Conservation (phyloP, 2,888 invertebrate genomes). For the Pristionchus maxplancki region DNA sequence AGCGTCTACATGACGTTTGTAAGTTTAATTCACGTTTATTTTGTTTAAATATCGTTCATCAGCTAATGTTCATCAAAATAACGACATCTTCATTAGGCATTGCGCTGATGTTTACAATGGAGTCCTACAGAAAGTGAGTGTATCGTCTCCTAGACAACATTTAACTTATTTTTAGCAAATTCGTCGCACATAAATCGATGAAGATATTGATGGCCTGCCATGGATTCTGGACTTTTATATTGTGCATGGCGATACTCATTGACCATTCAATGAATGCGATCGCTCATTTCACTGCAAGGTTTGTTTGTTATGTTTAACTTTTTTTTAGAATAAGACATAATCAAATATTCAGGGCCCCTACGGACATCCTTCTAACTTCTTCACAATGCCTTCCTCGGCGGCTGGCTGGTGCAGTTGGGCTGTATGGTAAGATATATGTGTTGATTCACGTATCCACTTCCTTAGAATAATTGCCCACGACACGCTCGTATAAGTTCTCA, state of each 20-base stretch:
- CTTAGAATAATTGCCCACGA: too few relatives aligned
- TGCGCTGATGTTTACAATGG: neutral
- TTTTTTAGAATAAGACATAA: neutral
- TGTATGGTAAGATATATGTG: neutral
- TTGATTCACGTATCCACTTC: neutral
- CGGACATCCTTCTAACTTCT: neutral
- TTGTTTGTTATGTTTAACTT: too few relatives aligned
- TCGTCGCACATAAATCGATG: neutral
- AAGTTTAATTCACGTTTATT: neutral
- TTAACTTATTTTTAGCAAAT: neutral
- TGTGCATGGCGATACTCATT: neutral
- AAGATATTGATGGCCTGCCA: conserved; percentile 4
- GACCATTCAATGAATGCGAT: neutral
- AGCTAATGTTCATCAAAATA: neutral
- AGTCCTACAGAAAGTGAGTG: neutral
- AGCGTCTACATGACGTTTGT: neutral
- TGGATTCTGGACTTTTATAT: neutral
- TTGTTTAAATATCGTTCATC: neutral
- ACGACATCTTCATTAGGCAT: neutral
- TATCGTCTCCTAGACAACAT: neutral
- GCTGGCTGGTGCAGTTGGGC: neutral
- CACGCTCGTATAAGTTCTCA: neutral
- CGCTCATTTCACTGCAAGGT: neutral
- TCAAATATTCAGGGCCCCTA: neutral
- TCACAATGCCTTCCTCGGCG: neutral